phyloP scores from a whole-genome alignment of 2,113 vertebrate species.

The Coptodon bakossiorum region DNA sequence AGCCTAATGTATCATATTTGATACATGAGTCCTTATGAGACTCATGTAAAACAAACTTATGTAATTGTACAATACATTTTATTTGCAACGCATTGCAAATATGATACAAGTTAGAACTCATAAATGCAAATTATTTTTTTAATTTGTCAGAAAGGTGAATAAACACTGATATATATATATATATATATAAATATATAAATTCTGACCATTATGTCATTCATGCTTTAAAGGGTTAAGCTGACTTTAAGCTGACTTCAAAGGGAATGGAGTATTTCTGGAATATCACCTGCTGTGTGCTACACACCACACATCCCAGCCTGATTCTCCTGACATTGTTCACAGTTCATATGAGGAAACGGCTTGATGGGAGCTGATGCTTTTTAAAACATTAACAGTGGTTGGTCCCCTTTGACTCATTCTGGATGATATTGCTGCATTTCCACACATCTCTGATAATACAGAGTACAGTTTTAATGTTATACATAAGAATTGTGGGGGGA shows the following conservation, averaged over 20 bases:
- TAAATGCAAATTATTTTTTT: fast-evolving
- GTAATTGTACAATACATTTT: background rate
- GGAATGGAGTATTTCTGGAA: background rate
- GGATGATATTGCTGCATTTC: background rate
- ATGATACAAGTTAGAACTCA: fast-evolving
- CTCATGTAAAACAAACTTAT: fast-evolving
- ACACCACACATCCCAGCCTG: background rate
- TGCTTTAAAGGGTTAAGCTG: background rate
- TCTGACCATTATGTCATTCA: background rate
- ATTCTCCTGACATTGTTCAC: fast-evolving
- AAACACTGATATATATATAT: no score
- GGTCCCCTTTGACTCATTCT: background rate
- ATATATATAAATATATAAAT: no score
- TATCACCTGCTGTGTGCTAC: background rate
- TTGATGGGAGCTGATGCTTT: fast-evolving
- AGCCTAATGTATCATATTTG: background rate
- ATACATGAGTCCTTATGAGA: background rate
- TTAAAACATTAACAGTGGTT: background rate
- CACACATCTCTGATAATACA: background rate
- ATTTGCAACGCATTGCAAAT: background rate
- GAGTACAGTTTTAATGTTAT: background rate
- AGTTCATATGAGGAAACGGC: background rate
- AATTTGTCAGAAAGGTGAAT: background rate
- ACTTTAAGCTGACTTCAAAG: background rate
- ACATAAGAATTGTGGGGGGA: background rate